A percentile compares a stretch with the other conserved stretches of the same genome.
Evolutionary conservation across 92 coral and sea anemone genomes (phyloP).

Genomic region (Bergia puertoricense): DNA sequence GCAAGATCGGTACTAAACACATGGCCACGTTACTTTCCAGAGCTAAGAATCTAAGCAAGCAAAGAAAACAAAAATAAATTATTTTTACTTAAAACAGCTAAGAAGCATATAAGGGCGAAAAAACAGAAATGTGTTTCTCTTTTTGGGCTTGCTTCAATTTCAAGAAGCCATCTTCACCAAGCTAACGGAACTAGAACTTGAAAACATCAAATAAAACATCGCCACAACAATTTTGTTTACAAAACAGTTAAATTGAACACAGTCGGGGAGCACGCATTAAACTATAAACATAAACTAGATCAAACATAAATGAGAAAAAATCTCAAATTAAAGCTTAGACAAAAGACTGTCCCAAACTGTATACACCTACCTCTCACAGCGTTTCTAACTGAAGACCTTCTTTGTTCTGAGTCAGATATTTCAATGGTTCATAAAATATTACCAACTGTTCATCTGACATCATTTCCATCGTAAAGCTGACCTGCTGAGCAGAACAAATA

Average conservation of each 20-base stretch:
- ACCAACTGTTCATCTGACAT: slow-evolving; percentile 3
- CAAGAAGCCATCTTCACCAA: too few relatives aligned
- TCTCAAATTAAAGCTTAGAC: too few relatives aligned
- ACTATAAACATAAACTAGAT: neutral
- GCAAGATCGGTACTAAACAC: too few relatives aligned
- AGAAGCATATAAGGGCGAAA: too few relatives aligned
- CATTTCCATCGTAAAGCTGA: neutral
- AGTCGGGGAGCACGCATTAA: neutral
- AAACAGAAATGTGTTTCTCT: too few relatives aligned
- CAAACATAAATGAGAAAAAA: neutral
- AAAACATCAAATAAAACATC: neutral
- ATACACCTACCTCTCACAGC: neutral
- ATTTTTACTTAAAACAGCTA: too few relatives aligned
- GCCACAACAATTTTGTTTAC: neutral
- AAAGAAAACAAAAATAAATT: too few relatives aligned
- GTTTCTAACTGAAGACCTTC: neutral
- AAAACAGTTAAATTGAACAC: neutral
- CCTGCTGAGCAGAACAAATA: slow-evolving; percentile 46
- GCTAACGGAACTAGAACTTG: too few relatives aligned
- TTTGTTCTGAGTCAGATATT: neutral
- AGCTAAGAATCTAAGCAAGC: too few relatives aligned
- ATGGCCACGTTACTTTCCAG: too few relatives aligned
- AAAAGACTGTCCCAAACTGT: neutral
- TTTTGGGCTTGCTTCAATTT: too few relatives aligned
- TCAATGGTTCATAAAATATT: slow-evolving; percentile 22